These are phyloP conservation scores for Excalfactoria chinensis DNA, from an alignment of 2,113 vertebrate species.

Conservation along the genomic window DNA sequence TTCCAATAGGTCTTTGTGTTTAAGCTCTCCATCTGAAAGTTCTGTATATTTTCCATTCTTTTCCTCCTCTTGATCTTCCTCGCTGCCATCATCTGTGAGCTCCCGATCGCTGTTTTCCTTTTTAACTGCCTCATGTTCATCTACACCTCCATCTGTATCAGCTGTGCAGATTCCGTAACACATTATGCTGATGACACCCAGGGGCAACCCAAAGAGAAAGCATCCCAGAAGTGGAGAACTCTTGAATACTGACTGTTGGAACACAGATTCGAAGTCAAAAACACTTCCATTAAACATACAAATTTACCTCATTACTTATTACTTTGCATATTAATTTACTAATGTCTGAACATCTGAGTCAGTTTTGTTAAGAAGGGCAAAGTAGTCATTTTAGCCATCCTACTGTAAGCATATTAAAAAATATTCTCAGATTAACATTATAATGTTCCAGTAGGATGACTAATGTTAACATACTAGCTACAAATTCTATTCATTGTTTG, in stretches of 20 bases:
- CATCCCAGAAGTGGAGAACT: constrained; percentile 96
- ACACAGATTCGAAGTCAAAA: constrained; percentile 32
- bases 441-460: not conserved
- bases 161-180: constrained; percentile 98
- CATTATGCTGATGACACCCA: constrained; percentile 99
- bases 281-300: not conserved
- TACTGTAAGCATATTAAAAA: not conserved
- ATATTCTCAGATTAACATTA: not conserved
- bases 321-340: not conserved
- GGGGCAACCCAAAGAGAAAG: constrained; percentile 96
- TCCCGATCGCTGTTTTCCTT: constrained; percentile 77
- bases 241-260: constrained; percentile 92
- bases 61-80: constrained; percentile 76
- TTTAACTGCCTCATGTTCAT: constrained; percentile 82
- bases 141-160: constrained; percentile 85
- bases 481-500: not conserved
- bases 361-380: not conserved
- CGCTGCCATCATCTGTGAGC: constrained; percentile 76
- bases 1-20: constrained; percentile 77
- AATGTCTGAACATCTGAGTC: not conserved
- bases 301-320: not conserved
- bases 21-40: constrained; percentile 66
- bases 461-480: not conserved
- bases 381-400: not conserved
- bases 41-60: constrained; percentile 17